Evolutionary conservation across 1,140 invertebrate genomes (phyloP).

Genomic region (Phymastichus coffea): DNA sequence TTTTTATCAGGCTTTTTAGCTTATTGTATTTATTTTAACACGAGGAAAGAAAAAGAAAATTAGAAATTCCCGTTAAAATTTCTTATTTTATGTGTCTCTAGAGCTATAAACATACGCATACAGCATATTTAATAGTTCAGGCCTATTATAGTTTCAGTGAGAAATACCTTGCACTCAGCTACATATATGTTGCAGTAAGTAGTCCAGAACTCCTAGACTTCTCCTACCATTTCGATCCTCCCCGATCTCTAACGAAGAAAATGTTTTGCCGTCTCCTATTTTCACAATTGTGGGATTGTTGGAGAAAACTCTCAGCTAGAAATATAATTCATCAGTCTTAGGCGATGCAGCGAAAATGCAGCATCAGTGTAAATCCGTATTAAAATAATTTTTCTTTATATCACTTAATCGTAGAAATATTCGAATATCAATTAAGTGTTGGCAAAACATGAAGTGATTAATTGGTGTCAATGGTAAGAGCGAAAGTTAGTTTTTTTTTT

Average conservation of each 20-base stretch:
- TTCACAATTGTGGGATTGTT: constrained; percentile 36
- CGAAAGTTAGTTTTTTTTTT: too few species aligned
- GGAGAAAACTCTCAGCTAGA: constrained; percentile 45
- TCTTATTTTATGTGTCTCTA: too few species aligned
- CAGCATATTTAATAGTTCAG: neutral
- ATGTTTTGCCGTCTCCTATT: constrained; percentile 39
- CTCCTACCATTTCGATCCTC: constrained; percentile 31
- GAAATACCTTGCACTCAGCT: neutral
- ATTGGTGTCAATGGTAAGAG: constrained; percentile 19
- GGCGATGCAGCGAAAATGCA: constrained; percentile 37
- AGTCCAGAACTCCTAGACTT: constrained; percentile 44
- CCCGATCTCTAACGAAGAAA: constrained; percentile 39
- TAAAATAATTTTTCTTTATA: neutral
- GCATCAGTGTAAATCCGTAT: constrained; percentile 24
- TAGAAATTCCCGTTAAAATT: too few species aligned
- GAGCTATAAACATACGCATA: neutral
- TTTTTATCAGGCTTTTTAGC: too few species aligned
- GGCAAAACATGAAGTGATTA: too few species aligned
- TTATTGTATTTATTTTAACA: too few species aligned
- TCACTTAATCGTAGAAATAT: too few species aligned
- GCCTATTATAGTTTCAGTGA: constrained; percentile 13
- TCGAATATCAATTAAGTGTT: too few species aligned
- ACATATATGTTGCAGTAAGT: constrained; percentile 35
- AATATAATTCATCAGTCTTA: constrained; percentile 43
- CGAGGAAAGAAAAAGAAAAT: too few species aligned